Percentiles rank a stretch among this genome's conserved stretches.
phyloP scores from a whole-genome alignment of 2,888 invertebrate genomes.

The Coremacera marginata region DNA sequence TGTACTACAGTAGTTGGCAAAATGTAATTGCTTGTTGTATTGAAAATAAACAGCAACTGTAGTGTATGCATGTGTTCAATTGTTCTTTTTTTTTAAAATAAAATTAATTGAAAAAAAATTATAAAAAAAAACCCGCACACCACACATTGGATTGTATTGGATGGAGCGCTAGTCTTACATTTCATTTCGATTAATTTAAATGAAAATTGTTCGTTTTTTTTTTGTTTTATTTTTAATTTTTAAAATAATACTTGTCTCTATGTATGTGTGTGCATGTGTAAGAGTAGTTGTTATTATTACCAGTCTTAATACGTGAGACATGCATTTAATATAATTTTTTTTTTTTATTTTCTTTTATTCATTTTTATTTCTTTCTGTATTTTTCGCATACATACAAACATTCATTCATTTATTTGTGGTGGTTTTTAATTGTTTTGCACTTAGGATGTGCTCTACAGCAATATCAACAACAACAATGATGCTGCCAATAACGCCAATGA shows the following conservation, averaged over 20 bases:
- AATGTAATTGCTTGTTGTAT: neutral
- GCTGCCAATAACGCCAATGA: neutral
- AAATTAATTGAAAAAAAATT: neutral
- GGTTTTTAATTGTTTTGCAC: slow-evolving; percentile 22
- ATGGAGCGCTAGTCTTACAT: neutral
- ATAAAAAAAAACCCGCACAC: neutral
- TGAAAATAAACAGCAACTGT: neutral
- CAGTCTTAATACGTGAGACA: neutral
- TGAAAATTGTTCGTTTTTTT: neutral
- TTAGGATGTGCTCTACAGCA: slow-evolving; percentile 14
- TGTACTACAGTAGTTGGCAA: neutral
- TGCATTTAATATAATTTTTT: neutral
- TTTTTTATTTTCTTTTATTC: no score
- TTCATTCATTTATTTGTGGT: slow-evolving; percentile 21
- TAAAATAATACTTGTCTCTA: neutral
- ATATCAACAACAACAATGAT: neutral
- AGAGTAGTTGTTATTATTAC: slow-evolving; percentile 9
- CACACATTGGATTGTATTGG: neutral
- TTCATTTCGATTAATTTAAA: slow-evolving; percentile 14
- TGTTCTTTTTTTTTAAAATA: neutral
- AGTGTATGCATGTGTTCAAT: neutral
- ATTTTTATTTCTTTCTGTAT: neutral
- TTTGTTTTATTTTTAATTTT: neutral
- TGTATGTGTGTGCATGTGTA: neutral
- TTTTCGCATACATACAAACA: no score